These are phyloP conservation scores for Phasianus colchicus DNA, from an alignment of 2,113 vertebrate species.

Conservation along the genomic window DNA sequence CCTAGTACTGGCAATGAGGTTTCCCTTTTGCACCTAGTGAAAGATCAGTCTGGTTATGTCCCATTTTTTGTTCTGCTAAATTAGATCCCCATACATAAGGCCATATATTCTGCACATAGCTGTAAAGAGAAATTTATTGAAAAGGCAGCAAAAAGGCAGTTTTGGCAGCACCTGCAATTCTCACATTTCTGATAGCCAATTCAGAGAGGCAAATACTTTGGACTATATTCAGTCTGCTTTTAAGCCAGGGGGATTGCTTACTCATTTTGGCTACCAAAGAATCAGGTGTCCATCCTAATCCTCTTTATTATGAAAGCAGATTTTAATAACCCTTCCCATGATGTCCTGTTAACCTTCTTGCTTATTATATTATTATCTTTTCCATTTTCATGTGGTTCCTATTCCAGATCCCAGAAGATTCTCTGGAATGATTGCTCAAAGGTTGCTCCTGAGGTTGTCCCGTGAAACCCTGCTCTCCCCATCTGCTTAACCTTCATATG, in stretches of 20 bases:
- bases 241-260: background rate
- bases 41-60: background rate
- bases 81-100: fast-evolving
- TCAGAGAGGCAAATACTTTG: background rate
- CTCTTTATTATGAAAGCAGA: background rate
- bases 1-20: background rate
- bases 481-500: background rate
- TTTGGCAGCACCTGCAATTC: background rate
- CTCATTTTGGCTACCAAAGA: background rate
- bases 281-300: background rate
- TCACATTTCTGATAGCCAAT: background rate
- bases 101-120: background rate
- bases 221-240: background rate
- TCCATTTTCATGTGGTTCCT: background rate
- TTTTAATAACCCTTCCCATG: background rate
- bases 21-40: background rate
- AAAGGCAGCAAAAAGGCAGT: background rate
- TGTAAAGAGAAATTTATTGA: background rate
- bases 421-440: background rate
- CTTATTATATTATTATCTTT: background rate
- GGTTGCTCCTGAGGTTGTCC: background rate
- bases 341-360: background rate
- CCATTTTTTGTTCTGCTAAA: background rate
- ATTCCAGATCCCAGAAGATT: background rate
- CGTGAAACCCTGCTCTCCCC: background rate